Percentiles rank a stretch among this genome's conserved stretches.
Evolutionary conservation across 2,797 vertebrate species (phyloP).

Genomic region (Alfaro cultratus): DNA sequence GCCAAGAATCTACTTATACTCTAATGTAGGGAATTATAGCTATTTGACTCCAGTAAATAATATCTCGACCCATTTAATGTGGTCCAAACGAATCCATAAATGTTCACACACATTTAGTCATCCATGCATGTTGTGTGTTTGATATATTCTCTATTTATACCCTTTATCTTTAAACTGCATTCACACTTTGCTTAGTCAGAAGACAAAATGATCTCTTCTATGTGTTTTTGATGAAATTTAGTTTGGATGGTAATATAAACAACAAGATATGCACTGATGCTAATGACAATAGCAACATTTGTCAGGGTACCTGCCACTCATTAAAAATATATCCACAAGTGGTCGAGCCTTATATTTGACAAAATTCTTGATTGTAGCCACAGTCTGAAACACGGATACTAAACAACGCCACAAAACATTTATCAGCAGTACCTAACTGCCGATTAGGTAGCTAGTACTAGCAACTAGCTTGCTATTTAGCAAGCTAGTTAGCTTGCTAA

Average conservation of each 20-base stretch:
- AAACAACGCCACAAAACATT: conserved; percentile 1
- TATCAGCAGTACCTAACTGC: background rate
- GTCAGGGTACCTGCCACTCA: background rate
- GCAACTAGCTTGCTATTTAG: too few relatives aligned
- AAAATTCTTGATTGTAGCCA: background rate
- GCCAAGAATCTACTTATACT: background rate
- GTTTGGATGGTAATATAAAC: background rate
- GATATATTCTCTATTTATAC: background rate
- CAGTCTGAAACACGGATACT: background rate
- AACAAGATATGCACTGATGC: background rate
- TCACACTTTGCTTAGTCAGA: background rate
- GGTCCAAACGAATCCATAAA: background rate
- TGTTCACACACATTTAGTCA: background rate
- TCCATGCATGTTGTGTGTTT: background rate
- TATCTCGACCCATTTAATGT: background rate
- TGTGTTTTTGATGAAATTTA: background rate
- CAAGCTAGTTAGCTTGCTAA: background rate
- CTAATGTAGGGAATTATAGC: background rate
- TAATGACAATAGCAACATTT: background rate
- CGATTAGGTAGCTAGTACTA: too few relatives aligned
- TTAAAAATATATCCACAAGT: background rate
- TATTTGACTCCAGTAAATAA: background rate
- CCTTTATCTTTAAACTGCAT: background rate
- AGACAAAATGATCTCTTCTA: background rate
- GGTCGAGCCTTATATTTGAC: background rate